Base-by-base conservation (phyloP, 2,797 vertebrate genomes). In the Melanotaenia nigrans region DNA sequence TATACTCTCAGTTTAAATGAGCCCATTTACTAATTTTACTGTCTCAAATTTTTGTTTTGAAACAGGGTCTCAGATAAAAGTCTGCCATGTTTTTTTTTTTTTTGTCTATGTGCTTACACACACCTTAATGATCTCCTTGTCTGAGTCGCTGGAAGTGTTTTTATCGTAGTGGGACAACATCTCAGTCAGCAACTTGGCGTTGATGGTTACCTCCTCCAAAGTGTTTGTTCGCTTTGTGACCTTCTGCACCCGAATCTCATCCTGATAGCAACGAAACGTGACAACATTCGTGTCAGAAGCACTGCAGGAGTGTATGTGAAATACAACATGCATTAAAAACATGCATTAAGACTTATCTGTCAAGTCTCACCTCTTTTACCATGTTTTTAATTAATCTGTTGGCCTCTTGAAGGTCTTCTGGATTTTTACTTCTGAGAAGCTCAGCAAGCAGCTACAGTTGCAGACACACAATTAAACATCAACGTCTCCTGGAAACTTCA, bases 321-420 rank as follows among this genome's bases (percentile, higher is more conserved):
- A 36, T 61, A 38, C 2, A 36, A 22, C 3, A 16, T 32, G 20
- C 53, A 22, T 28, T 20, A n/a, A n/a, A n/a, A n/a, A n/a, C n/a
- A n/a, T n/a, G n/a, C n/a, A n/a, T n/a, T n/a, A 51, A 54, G 3
- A 33, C n/a, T 22, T 36, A 5, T 60, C 22, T 55, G 32, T 54
- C n/a, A 0, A 14, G 63, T 65, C 95, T 95, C 86, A 99, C 98
- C 95, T 99, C 98, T 90, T 99, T 99, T 85, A 99, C 98, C 98
- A 99, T 99, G 89, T 96, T 97, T 93, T 99, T 99, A 88, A 99
- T 99, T 56, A 99, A 93, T 81, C 96, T 96, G 91, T 99, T 99
- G 62, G 97, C 98, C 85, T 99, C 97, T 71, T 97, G 97, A 0
- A 99, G 95, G 78, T 99, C 98, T 73, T 98, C 97, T 38, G 97